Base-by-base conservation (phyloP, 2,113 vertebrate species). In the Dicrurus megarhynchus region DNA sequence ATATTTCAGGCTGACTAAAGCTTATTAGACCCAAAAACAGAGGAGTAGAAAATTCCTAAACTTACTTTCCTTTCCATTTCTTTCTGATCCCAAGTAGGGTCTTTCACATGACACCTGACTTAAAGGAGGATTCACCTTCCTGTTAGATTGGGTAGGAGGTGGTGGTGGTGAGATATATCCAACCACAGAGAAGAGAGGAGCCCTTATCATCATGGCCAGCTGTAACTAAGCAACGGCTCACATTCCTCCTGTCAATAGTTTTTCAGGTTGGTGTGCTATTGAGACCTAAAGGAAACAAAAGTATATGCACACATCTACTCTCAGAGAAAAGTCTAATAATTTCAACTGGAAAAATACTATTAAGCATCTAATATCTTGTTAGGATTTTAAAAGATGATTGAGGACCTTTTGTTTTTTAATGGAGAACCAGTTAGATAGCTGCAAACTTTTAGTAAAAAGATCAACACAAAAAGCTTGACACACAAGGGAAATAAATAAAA, bases 181-280 rank as follows among this genome's bases (percentile, higher is more conserved):
- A 80, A 0, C 7, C 22, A 37, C 1, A 4, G 32, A 71, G 42
- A 24, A 85, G 52, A 80, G 70, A 74, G 20, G 5, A 41, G 77
- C 19, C 13, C 1, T 1, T 68, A 33, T 77, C 21, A n/a, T 64
- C 55, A 14, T 11, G 26, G 41, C 10, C 20, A 78, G 11, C 23
- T 68, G 84, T 91, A 89, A 60, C 69, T 53, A 91, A 87, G 87
- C 81, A 96, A 91, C 87, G 78, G 50, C 56, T 93, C 81, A 67
- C 30, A 53, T 84, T 81, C 44, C 27, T 84, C 30, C 16, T 82
- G 56, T 75, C 52, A 82, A 23, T 35, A 47, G 13, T 42, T 75
- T 78, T 76, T 35, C 13, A 78, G 6, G 27, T 16, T 80, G 20
- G 9, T 55, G 20, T 74, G 14, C 6, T 77, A 30, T 30, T 27